These are phyloP conservation scores for Ochotona curzoniae DNA, from an alignment of 2,113 vertebrate species.

Conservation along the genomic window DNA sequence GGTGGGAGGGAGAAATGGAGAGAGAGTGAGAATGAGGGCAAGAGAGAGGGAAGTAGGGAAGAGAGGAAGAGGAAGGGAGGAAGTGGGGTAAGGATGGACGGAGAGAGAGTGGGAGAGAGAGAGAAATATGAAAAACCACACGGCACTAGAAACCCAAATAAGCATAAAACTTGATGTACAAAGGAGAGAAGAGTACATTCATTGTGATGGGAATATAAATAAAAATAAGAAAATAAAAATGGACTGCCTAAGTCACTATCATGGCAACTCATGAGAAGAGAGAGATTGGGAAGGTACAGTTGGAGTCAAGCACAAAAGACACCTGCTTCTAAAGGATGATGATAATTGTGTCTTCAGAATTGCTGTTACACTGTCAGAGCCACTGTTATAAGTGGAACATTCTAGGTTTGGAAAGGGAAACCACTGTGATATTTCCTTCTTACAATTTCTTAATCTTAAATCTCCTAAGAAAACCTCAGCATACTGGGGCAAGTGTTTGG, in stretches of 20 bases:
- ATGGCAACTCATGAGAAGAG: not conserved
- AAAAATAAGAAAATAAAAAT: conserved; percentile 42
- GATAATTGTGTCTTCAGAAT: not conserved
- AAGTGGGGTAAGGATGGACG: too few species aligned
- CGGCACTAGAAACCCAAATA: not conserved
- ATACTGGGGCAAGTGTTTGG: not conserved
- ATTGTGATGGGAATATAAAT: conserved; percentile 4
- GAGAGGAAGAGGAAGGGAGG: too few species aligned
- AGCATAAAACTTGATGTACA: conserved; percentile 14
- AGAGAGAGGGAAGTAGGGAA: too few species aligned
- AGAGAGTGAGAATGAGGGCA: not conserved
- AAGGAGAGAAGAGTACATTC: not conserved
- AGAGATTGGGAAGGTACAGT: conserved; percentile 3
- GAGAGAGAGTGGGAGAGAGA: conserved; percentile 29
- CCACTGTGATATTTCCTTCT: not conserved
- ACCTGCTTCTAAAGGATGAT: not conserved
- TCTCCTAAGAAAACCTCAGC: not conserved
- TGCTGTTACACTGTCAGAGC: not conserved
- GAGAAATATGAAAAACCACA: not conserved
- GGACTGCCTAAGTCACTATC: not conserved
- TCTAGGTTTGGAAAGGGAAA: conserved; percentile 30
- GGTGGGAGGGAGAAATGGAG: not conserved
- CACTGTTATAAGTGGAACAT: not conserved
- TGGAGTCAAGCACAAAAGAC: not conserved
- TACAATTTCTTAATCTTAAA: conserved; percentile 7